A percentile compares a stretch with the other conserved stretches of the same genome.
Evolutionary conservation across 1,140 invertebrate species (phyloP).

Genomic region (Drepana arcuata): DNA sequence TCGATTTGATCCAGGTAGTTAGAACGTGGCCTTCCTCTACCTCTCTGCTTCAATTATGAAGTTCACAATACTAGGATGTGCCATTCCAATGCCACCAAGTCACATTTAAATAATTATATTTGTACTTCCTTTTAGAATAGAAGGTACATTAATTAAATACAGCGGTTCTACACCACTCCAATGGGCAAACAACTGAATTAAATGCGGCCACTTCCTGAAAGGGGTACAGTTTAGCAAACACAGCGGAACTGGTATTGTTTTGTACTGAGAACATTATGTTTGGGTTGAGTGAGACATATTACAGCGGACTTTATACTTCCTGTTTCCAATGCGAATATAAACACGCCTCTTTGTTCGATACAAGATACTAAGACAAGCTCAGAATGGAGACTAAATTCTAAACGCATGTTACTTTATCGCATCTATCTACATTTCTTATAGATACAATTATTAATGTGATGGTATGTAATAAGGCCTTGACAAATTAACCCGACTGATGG

Average conservation of each 20-base stretch:
- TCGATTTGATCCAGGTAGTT: too few relatives aligned
- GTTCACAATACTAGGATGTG: slow-evolving; percentile 9
- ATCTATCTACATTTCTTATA: too few relatives aligned
- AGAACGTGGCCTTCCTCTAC: too few relatives aligned
- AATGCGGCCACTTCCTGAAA: slow-evolving; percentile 52
- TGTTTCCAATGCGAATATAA: slow-evolving; percentile 63
- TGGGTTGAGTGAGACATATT: slow-evolving; percentile 43
- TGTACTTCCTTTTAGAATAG: slow-evolving; percentile 14
- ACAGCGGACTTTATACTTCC: slow-evolving; percentile 55
- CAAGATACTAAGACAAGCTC: too few relatives aligned
- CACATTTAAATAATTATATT: slow-evolving; percentile 9
- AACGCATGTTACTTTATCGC: too few relatives aligned
- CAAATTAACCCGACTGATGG: too few relatives aligned
- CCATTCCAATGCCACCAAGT: slow-evolving; percentile 10
- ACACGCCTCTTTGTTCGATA: slow-evolving; percentile 40
- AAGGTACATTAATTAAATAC: too few relatives aligned
- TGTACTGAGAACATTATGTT: slow-evolving; percentile 60
- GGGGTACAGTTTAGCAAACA: slow-evolving; percentile 51
- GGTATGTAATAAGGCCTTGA: too few relatives aligned
- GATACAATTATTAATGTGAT: too few relatives aligned
- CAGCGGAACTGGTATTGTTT: slow-evolving; percentile 68
- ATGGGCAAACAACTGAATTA: slow-evolving; percentile 37
- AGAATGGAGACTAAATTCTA: too few relatives aligned
- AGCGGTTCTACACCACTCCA: too few relatives aligned
- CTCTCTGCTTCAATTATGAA: slow-evolving; percentile 1